Conservation (phyloP, 2,888 invertebrate species). For the Drosophila barbarae region DNA sequence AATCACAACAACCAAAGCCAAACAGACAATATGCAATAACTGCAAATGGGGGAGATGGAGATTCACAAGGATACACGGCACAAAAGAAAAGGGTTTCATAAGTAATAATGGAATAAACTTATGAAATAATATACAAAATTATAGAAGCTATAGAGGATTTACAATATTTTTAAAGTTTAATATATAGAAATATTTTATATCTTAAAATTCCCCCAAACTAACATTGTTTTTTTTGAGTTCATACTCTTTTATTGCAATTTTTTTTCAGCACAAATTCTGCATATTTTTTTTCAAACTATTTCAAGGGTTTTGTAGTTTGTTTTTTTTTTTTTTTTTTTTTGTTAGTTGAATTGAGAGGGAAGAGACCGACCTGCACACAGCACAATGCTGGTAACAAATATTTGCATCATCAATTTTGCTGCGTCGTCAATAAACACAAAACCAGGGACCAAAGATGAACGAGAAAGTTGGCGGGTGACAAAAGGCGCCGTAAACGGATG, state of each 20-base stretch:
- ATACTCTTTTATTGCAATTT: not conserved
- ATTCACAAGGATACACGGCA: not conserved
- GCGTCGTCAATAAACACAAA: constrained; percentile 40
- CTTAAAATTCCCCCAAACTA: not conserved
- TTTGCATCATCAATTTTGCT: constrained; percentile 62
- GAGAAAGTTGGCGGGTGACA: constrained; percentile 12
- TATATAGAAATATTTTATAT: no score
- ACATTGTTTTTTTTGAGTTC: not conserved
- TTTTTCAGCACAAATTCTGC: not conserved
- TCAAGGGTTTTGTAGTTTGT: not conserved
- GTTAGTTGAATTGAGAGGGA: constrained; percentile 1
- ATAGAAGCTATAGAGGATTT: not conserved
- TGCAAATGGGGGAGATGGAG: constrained; percentile 32
- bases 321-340: no score
- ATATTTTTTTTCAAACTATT: not conserved
- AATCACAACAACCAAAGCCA: constrained; percentile 54
- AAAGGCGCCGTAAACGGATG: not conserved
- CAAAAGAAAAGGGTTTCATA: not conserved
- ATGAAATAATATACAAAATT: not conserved
- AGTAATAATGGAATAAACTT: not conserved
- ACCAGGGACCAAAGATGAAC: constrained; percentile 8
- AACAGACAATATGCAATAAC: constrained; percentile 53
- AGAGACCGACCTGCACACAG: not conserved
- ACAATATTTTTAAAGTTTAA: no score
- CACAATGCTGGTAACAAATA: constrained; percentile 36